phyloP scores from a whole-genome alignment of 2,888 invertebrate species.

The Sphaerophoria rueppellii region DNA sequence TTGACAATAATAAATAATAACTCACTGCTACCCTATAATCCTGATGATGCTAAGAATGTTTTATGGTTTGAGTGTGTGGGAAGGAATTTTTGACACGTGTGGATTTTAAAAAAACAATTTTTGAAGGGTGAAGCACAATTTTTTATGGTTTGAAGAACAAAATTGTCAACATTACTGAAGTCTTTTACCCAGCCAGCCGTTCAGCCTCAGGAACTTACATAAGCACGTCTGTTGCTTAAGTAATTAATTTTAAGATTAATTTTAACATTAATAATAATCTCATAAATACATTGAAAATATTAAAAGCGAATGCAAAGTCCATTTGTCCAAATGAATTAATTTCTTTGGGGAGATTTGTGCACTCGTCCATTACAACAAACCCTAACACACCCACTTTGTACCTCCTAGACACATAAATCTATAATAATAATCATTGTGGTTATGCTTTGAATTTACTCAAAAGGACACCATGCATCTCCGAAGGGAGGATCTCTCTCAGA shows the following conservation, averaged over 20 bases:
- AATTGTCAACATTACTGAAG: too few relatives aligned
- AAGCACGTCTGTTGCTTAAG: too few relatives aligned
- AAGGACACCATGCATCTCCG: not conserved
- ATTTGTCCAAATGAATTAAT: conserved; percentile 44
- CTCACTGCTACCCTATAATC: not conserved
- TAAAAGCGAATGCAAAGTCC: conserved; percentile 17
- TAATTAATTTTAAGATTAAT: too few relatives aligned
- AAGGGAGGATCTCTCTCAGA: not conserved
- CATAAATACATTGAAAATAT: too few relatives aligned
- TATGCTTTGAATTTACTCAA: conserved; percentile 34
- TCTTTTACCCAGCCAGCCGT: too few relatives aligned
- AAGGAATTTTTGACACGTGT: not conserved
- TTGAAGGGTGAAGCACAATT: too few relatives aligned
- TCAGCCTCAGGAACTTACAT: too few relatives aligned
- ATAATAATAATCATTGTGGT: conserved; percentile 28
- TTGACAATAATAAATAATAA: conserved; percentile 16
- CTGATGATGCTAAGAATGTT: conserved; percentile 4
- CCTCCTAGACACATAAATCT: not conserved
- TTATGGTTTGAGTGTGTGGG: not conserved
- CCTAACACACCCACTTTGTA: not conserved
- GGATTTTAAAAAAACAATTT: too few relatives aligned
- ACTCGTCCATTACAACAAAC: not conserved
- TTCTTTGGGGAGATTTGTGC: conserved; percentile 23
- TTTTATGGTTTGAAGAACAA: too few relatives aligned
- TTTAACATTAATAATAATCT: too few relatives aligned